phyloP scores from a whole-genome alignment of 2,113 vertebrate species.

The Boulengerochromis microlepis region DNA sequence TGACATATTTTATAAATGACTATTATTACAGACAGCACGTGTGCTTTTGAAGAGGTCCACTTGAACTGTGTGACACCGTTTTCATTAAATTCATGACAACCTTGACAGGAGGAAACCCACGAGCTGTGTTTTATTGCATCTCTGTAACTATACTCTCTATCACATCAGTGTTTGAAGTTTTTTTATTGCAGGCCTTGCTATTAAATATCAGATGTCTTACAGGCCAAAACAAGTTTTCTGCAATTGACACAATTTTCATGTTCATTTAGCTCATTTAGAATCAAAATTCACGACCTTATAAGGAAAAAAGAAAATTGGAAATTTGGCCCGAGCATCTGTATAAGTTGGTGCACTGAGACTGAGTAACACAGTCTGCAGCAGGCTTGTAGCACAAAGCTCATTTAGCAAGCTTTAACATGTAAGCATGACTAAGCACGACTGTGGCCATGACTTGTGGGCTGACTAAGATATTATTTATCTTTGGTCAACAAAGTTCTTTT shows the following conservation, averaged over 20 bases:
- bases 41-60: background rate
- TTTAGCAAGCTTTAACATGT: background rate
- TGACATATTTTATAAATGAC: background rate
- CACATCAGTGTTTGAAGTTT: background rate
- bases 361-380: background rate
- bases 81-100: background rate
- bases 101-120: background rate
- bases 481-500: background rate
- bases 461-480: background rate
- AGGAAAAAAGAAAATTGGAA: background rate
- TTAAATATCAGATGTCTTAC: background rate
- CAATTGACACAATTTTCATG: fast-evolving
- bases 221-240: background rate
- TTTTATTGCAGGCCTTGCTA: background rate
- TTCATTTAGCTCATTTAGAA: background rate
- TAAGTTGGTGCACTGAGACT: background rate
- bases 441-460: background rate
- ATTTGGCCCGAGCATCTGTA: background rate
- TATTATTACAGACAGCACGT: background rate
- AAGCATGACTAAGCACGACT: background rate
- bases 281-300: background rate
- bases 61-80: background rate
- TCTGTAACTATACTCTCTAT: fast-evolving
- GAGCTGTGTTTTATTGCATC: background rate
- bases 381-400: background rate